These are phyloP conservation scores for Palythoa heliodiscus DNA, from an alignment of 92 coral and sea anemone genomes.

Conservation along the genomic window DNA sequence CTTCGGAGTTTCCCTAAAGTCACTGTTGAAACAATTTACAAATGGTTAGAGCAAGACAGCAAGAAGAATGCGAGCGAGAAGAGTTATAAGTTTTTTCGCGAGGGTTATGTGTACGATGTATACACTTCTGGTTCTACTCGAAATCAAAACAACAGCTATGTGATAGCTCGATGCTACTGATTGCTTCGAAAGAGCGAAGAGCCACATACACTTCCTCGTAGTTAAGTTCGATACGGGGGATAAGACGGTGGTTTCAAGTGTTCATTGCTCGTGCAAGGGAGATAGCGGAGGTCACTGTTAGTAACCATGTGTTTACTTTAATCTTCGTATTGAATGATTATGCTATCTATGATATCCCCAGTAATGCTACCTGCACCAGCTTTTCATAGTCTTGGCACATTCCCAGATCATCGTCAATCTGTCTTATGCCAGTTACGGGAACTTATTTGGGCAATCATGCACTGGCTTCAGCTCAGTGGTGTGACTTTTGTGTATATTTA, in stretches of 20 bases:
- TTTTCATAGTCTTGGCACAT: conserved; percentile 59
- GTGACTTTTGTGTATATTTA: conserved; percentile 55
- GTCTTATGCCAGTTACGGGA: conserved; percentile 67
- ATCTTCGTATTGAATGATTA: conserved; percentile 59
- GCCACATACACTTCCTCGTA: conserved; percentile 47
- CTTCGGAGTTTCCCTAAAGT: conserved; percentile 32
- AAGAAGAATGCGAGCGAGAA: conserved; percentile 51
- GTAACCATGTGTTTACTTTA: conserved; percentile 61
- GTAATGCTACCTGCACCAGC: conserved; percentile 62
- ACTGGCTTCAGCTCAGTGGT: conserved; percentile 55
- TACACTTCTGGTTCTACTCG: conserved; percentile 20
- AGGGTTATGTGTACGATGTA: conserved; percentile 45
- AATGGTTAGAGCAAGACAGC: conserved; percentile 46
- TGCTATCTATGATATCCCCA: conserved; percentile 51
- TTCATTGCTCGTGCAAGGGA: conserved; percentile 46
- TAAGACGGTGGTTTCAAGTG: neutral
- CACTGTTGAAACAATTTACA: conserved; percentile 31
- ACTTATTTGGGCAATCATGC: conserved; percentile 53
- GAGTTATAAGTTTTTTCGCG: conserved; percentile 42
- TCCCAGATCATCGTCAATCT: conserved; percentile 48
- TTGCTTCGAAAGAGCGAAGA: conserved; percentile 53
- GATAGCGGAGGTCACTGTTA: conserved; percentile 56
- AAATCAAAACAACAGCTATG: conserved; percentile 22
- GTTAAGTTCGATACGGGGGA: conserved; percentile 16
- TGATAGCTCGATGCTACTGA: conserved; percentile 54